Base-by-base conservation (phyloP, 2,888 invertebrate genomes). In the Hypomecis punctinalis region DNA sequence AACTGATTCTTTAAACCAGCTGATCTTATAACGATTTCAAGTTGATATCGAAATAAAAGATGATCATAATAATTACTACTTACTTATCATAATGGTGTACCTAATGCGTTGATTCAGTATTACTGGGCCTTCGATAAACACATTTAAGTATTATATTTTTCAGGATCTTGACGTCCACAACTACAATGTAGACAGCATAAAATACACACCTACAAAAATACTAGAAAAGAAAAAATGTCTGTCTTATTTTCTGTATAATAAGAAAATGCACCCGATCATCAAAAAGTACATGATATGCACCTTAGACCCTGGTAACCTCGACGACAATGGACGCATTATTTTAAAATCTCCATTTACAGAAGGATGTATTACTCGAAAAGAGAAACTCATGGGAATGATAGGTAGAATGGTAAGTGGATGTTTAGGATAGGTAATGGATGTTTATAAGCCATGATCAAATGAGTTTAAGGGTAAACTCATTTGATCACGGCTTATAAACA, bases 141-240 rank as follows among this genome's bases (percentile, higher is more conserved):
- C 23, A 3, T 23, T 23, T 23, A 2, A 3, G 6, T 39, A 57
- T 55, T 48, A 52, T 59, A 23, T 49, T 45, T 10, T 57, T 39
- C 6, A 63, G 52, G 40, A 42, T 35, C 47, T 40, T 5, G 49
- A 48, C 40, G 33, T 55, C 9, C 39, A 55, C 8, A 66, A 65
- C 36, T 56, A 49, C 8, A 55, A 69, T 51, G 37, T 39, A 49
- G 56, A 46, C 35, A 60, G n/a, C 35, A 42, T 55, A 54, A 61
- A 65, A 36, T 80, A 76, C 46, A 73, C 75, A 0, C 57, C 79
- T 5, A 70, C 68, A 0, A 52, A 65, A 8, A 69, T 83, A 6
- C 64, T 72, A 36, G 60, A 70, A 6, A 77, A 75, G 35, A 36
- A 61, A 0, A 55, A 63, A 9, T 81, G 83, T 55, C 72, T 45